Percentiles rank a stretch among this genome's conserved stretches.
Conservation (phyloP, 2,797 vertebrate species). For the Silurus aristotelis region DNA sequence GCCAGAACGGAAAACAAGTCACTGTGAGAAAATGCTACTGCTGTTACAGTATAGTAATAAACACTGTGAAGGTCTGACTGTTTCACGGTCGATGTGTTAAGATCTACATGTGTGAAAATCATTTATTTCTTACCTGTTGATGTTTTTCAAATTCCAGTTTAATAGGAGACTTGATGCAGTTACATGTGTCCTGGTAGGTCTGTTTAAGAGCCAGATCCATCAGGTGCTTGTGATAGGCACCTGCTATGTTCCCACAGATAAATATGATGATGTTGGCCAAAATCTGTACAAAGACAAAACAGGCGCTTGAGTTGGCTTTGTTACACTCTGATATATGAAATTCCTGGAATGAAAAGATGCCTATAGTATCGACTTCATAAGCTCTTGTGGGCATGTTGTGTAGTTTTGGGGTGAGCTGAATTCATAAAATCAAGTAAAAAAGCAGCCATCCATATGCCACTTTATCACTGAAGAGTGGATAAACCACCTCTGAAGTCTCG, state of each 20-base stretch:
- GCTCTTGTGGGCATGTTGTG: background rate
- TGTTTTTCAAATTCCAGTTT: slow-evolving; percentile 97
- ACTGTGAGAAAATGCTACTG: background rate
- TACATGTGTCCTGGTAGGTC: slow-evolving; percentile 96
- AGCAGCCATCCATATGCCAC: background rate
- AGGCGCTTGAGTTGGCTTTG: background rate
- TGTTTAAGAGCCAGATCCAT: slow-evolving; percentile 96
- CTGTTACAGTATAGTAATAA: background rate
- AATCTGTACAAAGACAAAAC: slow-evolving; percentile 77
- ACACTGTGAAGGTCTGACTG: background rate
- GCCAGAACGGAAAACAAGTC: background rate
- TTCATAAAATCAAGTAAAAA: background rate
- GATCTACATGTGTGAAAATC: background rate
- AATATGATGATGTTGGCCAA: slow-evolving; percentile 96
- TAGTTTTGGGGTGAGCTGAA: background rate
- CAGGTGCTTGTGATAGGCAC: slow-evolving; percentile 95
- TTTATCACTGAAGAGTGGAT: background rate
- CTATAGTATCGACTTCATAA: too few relatives aligned
- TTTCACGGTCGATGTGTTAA: background rate
- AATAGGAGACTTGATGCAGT: slow-evolving; percentile 97
- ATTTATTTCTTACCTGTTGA: slow-evolving; percentile 83
- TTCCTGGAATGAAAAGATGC: background rate
- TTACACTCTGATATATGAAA: background rate
- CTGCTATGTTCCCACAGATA: slow-evolving; percentile 94
- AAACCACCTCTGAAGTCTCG: background rate